Conservation (phyloP, 2,888 invertebrate genomes). For the Ennomos erosarius region DNA sequence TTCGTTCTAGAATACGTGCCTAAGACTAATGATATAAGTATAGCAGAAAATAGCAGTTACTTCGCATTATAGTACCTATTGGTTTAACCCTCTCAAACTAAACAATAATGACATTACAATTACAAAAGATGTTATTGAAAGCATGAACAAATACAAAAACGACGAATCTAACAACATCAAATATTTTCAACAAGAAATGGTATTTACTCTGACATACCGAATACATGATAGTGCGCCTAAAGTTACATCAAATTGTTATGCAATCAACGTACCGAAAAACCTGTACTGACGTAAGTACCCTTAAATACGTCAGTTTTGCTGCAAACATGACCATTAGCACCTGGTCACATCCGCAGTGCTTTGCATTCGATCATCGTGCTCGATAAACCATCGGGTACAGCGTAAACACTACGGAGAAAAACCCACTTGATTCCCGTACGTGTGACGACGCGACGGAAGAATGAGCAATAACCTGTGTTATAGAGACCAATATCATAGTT, state of each 20-base stretch:
- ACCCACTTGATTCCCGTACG: conserved; percentile 58
- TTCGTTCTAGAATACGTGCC: too few relatives aligned
- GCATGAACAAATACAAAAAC: too few relatives aligned
- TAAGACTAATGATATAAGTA: too few relatives aligned
- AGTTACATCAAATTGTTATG: conserved; percentile 30
- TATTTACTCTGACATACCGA: conserved; percentile 18
- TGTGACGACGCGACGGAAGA: conserved; percentile 24
- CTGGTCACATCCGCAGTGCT: conserved; percentile 45
- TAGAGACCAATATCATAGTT: background rate
- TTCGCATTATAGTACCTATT: too few relatives aligned
- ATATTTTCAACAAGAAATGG: background rate
- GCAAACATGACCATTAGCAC: conserved; percentile 51
- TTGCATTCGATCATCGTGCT: conserved; percentile 43
- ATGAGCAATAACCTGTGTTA: conserved; percentile 18
- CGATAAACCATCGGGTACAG: conserved; percentile 32
- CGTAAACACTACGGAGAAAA: conserved; percentile 61
- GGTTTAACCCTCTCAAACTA: too few relatives aligned
- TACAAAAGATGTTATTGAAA: too few relatives aligned
- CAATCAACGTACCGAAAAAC: conserved; percentile 40
- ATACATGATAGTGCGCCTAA: conserved; percentile 17
- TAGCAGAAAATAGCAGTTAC: background rate
- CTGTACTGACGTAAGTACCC: conserved; percentile 22
- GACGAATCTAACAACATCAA: background rate
- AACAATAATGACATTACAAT: too few relatives aligned
- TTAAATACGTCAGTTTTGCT: conserved; percentile 30